phyloP scores from a whole-genome alignment of 2,797 vertebrate genomes.

The Streptopelia turtur region DNA sequence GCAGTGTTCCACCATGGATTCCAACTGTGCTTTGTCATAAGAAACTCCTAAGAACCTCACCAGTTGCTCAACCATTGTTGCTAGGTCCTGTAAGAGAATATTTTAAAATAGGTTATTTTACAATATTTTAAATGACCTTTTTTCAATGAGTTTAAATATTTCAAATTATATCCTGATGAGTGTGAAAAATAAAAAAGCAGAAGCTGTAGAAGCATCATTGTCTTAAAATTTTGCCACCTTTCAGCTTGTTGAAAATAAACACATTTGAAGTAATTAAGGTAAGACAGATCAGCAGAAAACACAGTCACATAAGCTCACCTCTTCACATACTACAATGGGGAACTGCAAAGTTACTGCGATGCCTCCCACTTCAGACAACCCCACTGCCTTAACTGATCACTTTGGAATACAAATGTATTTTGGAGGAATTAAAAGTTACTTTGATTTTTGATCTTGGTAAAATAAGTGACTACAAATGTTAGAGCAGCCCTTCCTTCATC shows the following conservation, averaged over 20 bases:
- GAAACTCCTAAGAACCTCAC: slow-evolving; percentile 92
- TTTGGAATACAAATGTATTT: not conserved
- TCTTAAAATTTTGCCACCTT: not conserved
- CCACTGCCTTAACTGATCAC: not conserved
- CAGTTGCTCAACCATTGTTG: slow-evolving; percentile 89
- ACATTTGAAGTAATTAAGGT: not conserved
- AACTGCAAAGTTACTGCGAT: not conserved
- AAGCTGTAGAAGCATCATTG: not conserved
- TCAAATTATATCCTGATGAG: not conserved
- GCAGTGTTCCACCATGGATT: slow-evolving; percentile 92
- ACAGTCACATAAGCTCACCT: rapidly evolving
- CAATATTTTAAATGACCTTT: not conserved
- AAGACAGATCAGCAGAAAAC: not conserved
- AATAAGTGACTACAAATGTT: not conserved
- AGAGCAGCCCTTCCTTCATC: not conserved
- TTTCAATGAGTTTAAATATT: not conserved
- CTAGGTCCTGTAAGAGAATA: slow-evolving; percentile 85
- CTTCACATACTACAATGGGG: not conserved
- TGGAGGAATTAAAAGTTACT: not conserved
- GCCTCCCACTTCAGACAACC: not conserved
- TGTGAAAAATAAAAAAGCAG: not conserved
- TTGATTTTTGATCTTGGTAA: not conserved
- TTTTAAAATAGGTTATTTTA: not conserved
- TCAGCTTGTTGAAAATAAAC: not conserved
- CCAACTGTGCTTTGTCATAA: slow-evolving; percentile 94